Percentiles rank a stretch among this genome's conserved stretches.
Evolutionary conservation across 1,140 invertebrate species (phyloP).

Genomic region (Neodiprion lecontei): DNA sequence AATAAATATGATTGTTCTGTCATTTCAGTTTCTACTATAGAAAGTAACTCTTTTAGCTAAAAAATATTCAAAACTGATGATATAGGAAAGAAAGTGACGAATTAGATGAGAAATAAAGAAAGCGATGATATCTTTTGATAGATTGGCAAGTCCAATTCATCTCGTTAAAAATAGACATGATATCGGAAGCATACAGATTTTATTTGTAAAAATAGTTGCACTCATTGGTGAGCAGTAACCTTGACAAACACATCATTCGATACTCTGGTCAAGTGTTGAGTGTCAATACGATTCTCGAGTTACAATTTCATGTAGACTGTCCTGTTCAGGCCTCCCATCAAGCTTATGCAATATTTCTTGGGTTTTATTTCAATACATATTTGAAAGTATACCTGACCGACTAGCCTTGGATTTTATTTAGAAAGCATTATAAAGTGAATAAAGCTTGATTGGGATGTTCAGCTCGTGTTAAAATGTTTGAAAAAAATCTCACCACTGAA

Average conservation of each 20-base stretch:
- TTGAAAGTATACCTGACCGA: neutral
- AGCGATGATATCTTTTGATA: no score
- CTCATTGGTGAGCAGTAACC: neutral
- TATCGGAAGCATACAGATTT: no score
- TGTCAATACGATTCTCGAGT: constrained; percentile 11
- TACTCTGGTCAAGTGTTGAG: neutral
- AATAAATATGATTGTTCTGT: no score
- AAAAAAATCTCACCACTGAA: constrained; percentile 71
- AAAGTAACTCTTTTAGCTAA: neutral
- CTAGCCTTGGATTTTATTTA: neutral
- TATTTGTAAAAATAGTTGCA: no score
- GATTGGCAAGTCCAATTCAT: no score
- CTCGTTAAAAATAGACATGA: no score
- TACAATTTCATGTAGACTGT: neutral
- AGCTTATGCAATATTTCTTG: constrained; percentile 5
- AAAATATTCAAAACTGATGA: neutral
- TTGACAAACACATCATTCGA: neutral
- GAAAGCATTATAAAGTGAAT: constrained; percentile 12
- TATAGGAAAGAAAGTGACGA: neutral
- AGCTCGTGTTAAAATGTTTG: no score
- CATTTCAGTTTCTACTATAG: neutral
- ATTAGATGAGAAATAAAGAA: neutral
- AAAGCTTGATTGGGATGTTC: no score
- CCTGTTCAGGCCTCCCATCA: neutral
- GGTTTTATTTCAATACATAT: neutral